A percentile compares a stretch with the other conserved stretches of the same genome.
phyloP scores from a whole-genome alignment of 2,888 invertebrate genomes.

The Prenolepis imparis region DNA sequence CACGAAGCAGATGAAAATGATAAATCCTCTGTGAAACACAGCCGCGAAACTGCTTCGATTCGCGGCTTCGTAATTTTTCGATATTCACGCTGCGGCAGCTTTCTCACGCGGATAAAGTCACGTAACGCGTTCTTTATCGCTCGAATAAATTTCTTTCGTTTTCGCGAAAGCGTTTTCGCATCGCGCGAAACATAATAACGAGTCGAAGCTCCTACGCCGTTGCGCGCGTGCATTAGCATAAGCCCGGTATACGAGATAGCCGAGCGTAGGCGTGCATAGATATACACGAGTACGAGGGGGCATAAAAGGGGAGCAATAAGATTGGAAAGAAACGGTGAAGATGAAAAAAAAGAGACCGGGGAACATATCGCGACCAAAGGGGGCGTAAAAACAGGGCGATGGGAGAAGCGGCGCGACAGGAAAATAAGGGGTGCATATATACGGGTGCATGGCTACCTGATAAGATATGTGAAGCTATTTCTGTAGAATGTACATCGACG shows the following conservation, averaged over 20 bases:
- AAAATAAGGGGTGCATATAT: background rate
- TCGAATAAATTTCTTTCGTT: slow-evolving; percentile 37
- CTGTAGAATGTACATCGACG: slow-evolving; percentile 27
- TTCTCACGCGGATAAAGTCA: slow-evolving; percentile 29
- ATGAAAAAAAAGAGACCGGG: slow-evolving; percentile 12
- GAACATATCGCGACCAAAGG: slow-evolving; percentile 26
- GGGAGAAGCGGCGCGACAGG: background rate
- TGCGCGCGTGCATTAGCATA: slow-evolving; percentile 75
- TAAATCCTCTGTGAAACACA: background rate
- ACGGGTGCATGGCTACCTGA: slow-evolving; percentile 39
- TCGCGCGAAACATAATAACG: slow-evolving; percentile 53
- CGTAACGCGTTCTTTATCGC: slow-evolving; percentile 40
- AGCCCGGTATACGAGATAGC: slow-evolving; percentile 74
- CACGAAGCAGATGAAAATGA: background rate
- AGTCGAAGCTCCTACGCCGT: slow-evolving; percentile 62
- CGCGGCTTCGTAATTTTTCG: slow-evolving; percentile 6
- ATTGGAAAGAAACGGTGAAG: slow-evolving; percentile 61
- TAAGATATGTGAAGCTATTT: slow-evolving; percentile 39
- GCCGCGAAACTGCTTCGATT: background rate
- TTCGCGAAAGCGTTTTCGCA: slow-evolving; percentile 48
- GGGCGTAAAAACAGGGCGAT: background rate
- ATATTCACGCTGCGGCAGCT: slow-evolving; percentile 15
- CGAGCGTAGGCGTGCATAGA: slow-evolving; percentile 73
- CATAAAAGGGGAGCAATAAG: slow-evolving; percentile 65
- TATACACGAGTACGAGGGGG: slow-evolving; percentile 55